Conservation (phyloP, 2,888 invertebrate species). For the Cylloceria caligata region DNA sequence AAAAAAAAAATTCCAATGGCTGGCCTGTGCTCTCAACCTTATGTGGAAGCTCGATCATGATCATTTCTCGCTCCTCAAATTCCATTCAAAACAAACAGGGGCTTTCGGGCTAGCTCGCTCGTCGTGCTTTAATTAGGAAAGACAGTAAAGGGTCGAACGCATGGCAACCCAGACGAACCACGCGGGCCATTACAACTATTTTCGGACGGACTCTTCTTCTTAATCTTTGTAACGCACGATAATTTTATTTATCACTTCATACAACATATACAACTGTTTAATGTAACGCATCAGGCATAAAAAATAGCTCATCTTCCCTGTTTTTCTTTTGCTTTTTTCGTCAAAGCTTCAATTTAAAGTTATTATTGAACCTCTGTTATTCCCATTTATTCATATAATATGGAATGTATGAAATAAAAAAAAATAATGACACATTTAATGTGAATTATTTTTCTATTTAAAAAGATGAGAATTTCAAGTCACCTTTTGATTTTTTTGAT, state of each 20-base stretch:
- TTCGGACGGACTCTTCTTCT: background rate
- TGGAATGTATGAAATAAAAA: background rate
- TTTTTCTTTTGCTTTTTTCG: background rate
- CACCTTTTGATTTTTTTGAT: background rate
- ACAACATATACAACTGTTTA: background rate
- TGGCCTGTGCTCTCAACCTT: background rate
- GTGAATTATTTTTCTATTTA: background rate
- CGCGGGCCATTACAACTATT: background rate
- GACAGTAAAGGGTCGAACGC: slow-evolving; percentile 15
- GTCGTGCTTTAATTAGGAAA: slow-evolving; percentile 52
- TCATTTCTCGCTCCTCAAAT: slow-evolving; percentile 60
- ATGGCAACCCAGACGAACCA: slow-evolving; percentile 1
- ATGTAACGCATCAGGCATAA: background rate
- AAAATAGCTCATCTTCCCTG: background rate
- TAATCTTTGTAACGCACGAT: background rate
- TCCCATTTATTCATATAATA: background rate
- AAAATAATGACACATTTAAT: background rate
- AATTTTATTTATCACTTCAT: slow-evolving; percentile 5
- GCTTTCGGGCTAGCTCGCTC: slow-evolving; percentile 3
- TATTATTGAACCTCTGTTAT: background rate
- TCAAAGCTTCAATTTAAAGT: background rate
- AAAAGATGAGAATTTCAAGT: background rate
- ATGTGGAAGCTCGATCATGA: slow-evolving; percentile 34
- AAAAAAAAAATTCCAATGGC: slow-evolving; percentile 29
- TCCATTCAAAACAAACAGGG: slow-evolving; percentile 55